phyloP scores from a whole-genome alignment of 2,113 vertebrate genomes.

The Monopterus albus region DNA sequence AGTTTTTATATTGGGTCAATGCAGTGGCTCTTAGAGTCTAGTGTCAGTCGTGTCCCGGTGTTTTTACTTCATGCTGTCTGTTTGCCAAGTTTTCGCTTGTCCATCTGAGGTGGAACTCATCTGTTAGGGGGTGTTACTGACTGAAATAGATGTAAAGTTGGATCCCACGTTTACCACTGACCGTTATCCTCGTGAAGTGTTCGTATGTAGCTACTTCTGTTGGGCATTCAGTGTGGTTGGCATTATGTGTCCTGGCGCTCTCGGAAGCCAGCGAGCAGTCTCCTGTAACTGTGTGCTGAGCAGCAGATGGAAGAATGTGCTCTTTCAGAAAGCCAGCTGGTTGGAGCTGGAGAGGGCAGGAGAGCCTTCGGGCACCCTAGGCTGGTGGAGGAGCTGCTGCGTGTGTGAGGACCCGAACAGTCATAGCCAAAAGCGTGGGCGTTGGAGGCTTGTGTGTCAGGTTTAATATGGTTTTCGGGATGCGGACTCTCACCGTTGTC shows the following conservation, averaged over 20 bases:
- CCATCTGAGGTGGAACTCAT: background rate
- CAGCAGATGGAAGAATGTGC: slow-evolving; percentile 65
- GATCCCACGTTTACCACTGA: too few relatives aligned
- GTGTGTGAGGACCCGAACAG: background rate
- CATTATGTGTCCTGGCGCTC: slow-evolving; percentile 7
- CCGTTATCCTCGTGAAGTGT: too few relatives aligned
- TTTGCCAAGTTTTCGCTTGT: background rate
- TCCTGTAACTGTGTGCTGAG: slow-evolving; percentile 52
- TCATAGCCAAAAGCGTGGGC: background rate
- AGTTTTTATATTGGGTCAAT: slow-evolving; percentile 18
- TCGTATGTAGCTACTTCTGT: too few relatives aligned
- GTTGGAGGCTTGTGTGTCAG: background rate
- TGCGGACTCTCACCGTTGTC: slow-evolving; percentile 6
- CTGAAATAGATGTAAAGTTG: background rate
- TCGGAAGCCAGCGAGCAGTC: slow-evolving; percentile 41
- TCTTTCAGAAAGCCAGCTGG: slow-evolving; percentile 67
- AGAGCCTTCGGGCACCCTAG: slow-evolving; percentile 26
- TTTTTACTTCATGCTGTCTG: background rate
- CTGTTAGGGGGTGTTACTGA: background rate
- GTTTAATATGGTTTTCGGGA: background rate
- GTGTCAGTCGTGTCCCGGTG: background rate
- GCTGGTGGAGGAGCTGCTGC: slow-evolving; percentile 6
- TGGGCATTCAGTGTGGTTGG: slow-evolving; percentile 7
- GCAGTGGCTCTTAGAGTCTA: background rate
- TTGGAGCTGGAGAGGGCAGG: slow-evolving; percentile 35